These are phyloP conservation scores for Leucophora obtusa DNA, from an alignment of 2,888 invertebrate genomes.

Conservation along the genomic window DNA sequence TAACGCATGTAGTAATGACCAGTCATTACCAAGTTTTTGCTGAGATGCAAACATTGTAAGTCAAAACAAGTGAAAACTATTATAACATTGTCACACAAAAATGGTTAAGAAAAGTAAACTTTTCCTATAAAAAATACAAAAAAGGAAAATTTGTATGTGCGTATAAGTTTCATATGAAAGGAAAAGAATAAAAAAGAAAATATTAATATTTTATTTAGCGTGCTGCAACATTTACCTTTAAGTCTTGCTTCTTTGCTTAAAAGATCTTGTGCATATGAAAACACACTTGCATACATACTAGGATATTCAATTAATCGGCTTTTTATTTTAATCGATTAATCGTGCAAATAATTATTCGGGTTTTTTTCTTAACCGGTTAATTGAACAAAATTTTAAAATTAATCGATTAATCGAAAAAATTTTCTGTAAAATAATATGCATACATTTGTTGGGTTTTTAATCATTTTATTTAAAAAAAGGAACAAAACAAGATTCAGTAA, in stretches of 20 bases:
- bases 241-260: constrained; percentile 20
- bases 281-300: background rate
- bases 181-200: background rate
- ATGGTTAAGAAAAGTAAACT: constrained; percentile 30
- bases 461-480: no score
- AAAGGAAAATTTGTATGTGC: background rate
- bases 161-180: constrained; percentile 32
- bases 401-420: no score
- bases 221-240: background rate
- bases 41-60: constrained; percentile 1
- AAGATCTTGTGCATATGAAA: constrained; percentile 1
- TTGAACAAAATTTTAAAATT: no score
- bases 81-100: constrained; percentile 42
- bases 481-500: no score
- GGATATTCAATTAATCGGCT: no score
- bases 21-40: no score
- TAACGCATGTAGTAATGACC: no score
- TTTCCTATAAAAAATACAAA: constrained; percentile 25
- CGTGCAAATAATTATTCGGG: no score
- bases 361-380: no score
- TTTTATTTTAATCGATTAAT: no score
- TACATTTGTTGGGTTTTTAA: no score
- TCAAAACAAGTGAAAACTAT: constrained; percentile 8
- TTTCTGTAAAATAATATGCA: no score
- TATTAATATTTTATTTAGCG: constrained; percentile 40